Conservation (phyloP, 2,113 vertebrate genomes). For the Rhinolophus sinicus region DNA sequence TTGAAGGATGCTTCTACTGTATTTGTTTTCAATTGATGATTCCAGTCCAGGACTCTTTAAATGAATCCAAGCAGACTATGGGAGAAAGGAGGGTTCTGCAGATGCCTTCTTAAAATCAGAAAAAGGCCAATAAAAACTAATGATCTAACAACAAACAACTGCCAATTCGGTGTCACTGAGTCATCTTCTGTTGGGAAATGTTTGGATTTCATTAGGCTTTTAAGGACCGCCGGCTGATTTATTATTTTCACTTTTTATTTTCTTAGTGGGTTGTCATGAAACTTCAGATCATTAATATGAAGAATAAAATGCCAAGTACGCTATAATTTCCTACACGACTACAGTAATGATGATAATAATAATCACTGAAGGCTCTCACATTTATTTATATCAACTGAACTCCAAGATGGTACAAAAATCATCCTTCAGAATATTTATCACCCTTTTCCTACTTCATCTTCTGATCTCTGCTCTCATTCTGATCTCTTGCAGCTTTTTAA, state of each 20-base stretch:
- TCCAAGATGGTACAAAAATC: background rate
- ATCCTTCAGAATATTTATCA: slow-evolving; percentile 26
- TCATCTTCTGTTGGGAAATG: slow-evolving; percentile 72
- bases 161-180: slow-evolving; percentile 69
- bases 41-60: slow-evolving; percentile 52
- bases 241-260: slow-evolving; percentile 79
- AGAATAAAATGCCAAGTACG: slow-evolving; percentile 67
- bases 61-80: slow-evolving; percentile 20
- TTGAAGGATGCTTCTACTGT: slow-evolving; percentile 51
- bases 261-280: slow-evolving; percentile 73
- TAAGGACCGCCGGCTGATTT: slow-evolving; percentile 57
- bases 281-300: slow-evolving; percentile 67
- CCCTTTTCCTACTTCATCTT: background rate
- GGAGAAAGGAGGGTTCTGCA: slow-evolving; percentile 41
- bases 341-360: slow-evolving; percentile 66
- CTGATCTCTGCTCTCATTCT: background rate
- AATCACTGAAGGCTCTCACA: slow-evolving; percentile 47
- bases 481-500: background rate
- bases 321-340: slow-evolving; percentile 75
- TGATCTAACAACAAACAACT: slow-evolving; percentile 71
- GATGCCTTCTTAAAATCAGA: slow-evolving; percentile 62
- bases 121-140: slow-evolving; percentile 69
- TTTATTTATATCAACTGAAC: slow-evolving; percentile 69
- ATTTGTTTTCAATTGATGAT: slow-evolving; percentile 68
- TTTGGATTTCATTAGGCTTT: slow-evolving; percentile 76